A percentile compares a stretch with the other conserved stretches of the same genome.
These are phyloP conservation scores for Andrena bucephala DNA, from an alignment of 2,888 invertebrate species.

Conservation along the genomic window DNA sequence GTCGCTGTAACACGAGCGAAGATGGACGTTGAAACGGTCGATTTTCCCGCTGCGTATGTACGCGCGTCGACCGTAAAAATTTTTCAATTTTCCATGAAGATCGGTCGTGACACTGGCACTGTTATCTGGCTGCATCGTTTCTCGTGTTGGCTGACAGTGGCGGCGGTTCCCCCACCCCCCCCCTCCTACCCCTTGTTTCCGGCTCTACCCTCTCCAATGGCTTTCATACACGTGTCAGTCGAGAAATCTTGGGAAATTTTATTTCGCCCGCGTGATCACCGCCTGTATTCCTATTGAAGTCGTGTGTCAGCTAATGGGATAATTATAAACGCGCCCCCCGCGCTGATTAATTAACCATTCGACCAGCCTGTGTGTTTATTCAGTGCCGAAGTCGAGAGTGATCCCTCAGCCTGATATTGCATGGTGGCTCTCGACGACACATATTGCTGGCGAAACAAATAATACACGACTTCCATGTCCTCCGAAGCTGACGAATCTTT, in stretches of 20 bases:
- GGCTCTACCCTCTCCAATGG: background rate
- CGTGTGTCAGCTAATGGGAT: background rate
- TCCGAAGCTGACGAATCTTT: too few species aligned
- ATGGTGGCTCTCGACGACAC: too few species aligned
- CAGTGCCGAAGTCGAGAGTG: background rate
- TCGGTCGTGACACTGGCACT: slow-evolving; percentile 6
- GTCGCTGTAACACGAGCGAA: background rate
- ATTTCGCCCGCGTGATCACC: background rate
- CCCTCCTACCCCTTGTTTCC: background rate
- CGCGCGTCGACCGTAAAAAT: slow-evolving; percentile 50
- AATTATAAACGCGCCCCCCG: background rate
- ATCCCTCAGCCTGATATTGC: background rate
- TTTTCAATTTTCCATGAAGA: slow-evolving; percentile 9
- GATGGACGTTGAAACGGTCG: slow-evolving; percentile 36
- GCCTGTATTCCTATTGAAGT: background rate
- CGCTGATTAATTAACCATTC: background rate
- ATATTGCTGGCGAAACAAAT: too few species aligned
- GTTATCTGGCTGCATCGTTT: slow-evolving; percentile 20
- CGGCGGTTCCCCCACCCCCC: slow-evolving; percentile 4
- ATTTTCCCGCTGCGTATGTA: slow-evolving; percentile 51
- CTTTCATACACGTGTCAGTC: background rate
- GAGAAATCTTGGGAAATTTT: background rate
- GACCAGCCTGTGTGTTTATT: background rate
- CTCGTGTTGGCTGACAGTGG: slow-evolving; percentile 19
- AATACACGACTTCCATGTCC: too few species aligned